Base-by-base conservation (phyloP, 2,113 vertebrate species). In the Calonectris borealis region DNA sequence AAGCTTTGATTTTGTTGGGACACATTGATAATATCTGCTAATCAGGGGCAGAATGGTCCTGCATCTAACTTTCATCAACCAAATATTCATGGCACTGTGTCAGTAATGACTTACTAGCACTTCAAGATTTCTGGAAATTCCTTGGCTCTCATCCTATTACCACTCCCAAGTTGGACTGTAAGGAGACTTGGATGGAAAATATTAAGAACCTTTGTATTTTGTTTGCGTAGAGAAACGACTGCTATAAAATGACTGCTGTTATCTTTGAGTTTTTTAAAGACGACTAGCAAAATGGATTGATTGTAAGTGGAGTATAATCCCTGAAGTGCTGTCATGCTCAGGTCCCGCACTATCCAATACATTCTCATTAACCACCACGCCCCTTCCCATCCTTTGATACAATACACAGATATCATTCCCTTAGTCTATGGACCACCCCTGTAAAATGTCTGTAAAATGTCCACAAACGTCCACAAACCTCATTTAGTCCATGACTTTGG, bases 81-180 rank as follows among this genome's bases (percentile, higher is more conserved):
- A 88, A 81, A 52, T 75, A 78, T 55, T 95, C 89, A 38, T 76
- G 77, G 77, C 76, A 82, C 79, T 68, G 69, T 1, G 1, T 94
- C 80, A 90, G 72, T 78, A 93, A 65, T 70, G 71, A 94, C 86
- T 95, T 95, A 78, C 76, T 81, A 92, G 88, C 64, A 83, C 62
- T 93, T 96, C 51, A 91, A 64, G 72, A 93, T 86, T 92, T 96
- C 88, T 95, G 88, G 83, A 93, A 97, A 96, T 96, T 86, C 95
- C 92, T 96, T 96, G 96, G 94, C 96, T 92, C n/a, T 92, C 68
- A 55, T 94, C 83, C 90, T 90, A 16, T 84, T 95, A 64, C 96
- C 92, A 82, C 92, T 97, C 90, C 96, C 94, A 91, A 90, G 52
- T 13, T 86, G 92, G 65, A 86, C 77, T 86, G 52, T 55, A 88